Percentiles rank a stretch among this genome's conserved stretches.
Conservation (phyloP, 2,113 vertebrate species). For the Uropsilus gracilis region DNA sequence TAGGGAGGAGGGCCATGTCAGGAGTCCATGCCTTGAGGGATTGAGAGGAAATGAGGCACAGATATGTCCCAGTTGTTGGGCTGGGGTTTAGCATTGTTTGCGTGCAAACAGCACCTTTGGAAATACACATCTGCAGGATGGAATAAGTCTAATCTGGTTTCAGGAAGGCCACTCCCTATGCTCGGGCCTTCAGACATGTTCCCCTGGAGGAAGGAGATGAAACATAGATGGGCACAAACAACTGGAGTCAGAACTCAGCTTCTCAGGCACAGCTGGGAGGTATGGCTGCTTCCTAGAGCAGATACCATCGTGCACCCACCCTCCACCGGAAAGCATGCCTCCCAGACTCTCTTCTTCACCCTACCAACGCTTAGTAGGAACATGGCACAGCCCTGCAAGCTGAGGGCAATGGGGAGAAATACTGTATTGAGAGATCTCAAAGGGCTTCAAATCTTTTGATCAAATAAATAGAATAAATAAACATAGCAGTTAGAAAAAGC, state of each 20-base stretch:
- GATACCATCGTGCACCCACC: neutral
- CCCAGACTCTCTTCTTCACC: neutral
- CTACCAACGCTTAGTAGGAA: neutral
- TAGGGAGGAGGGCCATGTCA: neutral
- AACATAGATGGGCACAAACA: neutral
- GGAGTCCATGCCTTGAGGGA: neutral
- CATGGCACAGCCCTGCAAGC: neutral
- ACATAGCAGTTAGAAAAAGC: neutral
- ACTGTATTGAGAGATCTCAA: neutral
- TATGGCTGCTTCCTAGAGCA: neutral
- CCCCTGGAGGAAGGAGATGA: neutral
- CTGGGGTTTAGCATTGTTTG: neutral
- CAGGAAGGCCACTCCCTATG: constrained; percentile 20
- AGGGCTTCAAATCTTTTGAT: neutral
- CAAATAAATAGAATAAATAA: neutral
- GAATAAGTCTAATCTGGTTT: constrained; percentile 12
- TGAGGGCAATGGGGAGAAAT: neutral
- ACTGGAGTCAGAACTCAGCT: neutral
- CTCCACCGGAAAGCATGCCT: neutral
- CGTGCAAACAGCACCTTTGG: neutral
- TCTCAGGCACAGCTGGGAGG: neutral
- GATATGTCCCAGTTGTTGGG: neutral
- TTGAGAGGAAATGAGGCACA: neutral
- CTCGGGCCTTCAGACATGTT: neutral
- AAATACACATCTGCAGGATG: neutral